phyloP scores from a whole-genome alignment of 2,797 vertebrate species.

The Protosalanx chinensis region DNA sequence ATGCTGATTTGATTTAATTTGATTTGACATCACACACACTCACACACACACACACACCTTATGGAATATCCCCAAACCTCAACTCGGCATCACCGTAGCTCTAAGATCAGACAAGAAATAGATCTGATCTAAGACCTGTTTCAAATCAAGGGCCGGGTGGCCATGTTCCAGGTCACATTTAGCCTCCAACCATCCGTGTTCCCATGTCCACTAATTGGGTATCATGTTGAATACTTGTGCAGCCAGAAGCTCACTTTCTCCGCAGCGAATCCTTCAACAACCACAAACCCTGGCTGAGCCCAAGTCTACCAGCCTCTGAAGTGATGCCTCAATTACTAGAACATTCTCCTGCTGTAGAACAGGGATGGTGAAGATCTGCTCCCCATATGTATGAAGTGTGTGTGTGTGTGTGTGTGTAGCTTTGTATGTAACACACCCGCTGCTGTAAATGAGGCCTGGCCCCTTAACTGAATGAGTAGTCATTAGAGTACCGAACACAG shows the following conservation, averaged over 20 bases:
- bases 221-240: not conserved
- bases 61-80: too few relatives aligned
- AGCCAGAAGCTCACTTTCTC: not conserved
- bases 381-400: not conserved
- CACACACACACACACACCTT: too few relatives aligned
- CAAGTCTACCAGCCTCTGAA: too few relatives aligned
- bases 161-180: not conserved
- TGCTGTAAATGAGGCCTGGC: slow-evolving; percentile 30
- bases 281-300: not conserved
- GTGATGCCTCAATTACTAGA: too few relatives aligned
- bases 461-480: slow-evolving; percentile 46
- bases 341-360: not conserved
- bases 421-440: slow-evolving; percentile 39
- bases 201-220: not conserved
- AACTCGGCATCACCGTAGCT: too few relatives aligned
- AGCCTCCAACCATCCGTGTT: not conserved
- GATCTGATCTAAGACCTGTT: too few relatives aligned
- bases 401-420: not conserved
- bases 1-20: too few relatives aligned
- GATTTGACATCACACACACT: too few relatives aligned
- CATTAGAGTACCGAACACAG: slow-evolving; percentile 49
- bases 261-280: not conserved
- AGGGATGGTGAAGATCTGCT: not conserved
- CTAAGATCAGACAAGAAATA: not conserved
- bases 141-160: not conserved